Conservation (phyloP, 2,797 vertebrate species). For the Xenops minutus region DNA sequence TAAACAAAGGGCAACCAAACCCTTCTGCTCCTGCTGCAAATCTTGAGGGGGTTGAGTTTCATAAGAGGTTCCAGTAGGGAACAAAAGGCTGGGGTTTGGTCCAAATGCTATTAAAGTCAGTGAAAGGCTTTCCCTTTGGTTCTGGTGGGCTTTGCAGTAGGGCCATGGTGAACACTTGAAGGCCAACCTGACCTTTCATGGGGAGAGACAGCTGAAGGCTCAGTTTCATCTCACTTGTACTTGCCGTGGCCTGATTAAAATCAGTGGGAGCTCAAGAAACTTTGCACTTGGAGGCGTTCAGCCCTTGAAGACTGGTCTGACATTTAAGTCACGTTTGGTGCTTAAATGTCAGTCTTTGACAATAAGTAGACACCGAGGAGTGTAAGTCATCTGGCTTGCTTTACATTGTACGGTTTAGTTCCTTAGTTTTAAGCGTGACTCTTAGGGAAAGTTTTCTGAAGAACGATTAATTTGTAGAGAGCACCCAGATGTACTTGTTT, state of each 20-base stretch:
- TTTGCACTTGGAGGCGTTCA: not conserved
- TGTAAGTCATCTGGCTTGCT: constrained; percentile 2
- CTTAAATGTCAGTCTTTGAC: constrained; percentile 47
- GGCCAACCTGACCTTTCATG: constrained; percentile 34
- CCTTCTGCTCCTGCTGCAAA: not conserved
- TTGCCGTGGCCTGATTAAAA: constrained; percentile 41
- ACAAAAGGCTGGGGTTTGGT: constrained; percentile 13
- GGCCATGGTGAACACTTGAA: constrained; percentile 23
- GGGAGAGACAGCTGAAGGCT: not conserved
- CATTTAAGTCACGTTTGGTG: constrained; percentile 23
- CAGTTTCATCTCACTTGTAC: constrained; percentile 17
- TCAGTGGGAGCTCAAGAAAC: constrained; percentile 24
- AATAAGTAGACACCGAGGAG: constrained; percentile 4
- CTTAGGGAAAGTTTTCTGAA: not conserved
- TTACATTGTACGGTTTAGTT: not conserved
- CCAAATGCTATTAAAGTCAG: constrained; percentile 1
- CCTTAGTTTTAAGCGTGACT: not conserved
- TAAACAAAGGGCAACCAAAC: constrained; percentile 18
- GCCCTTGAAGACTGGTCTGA: constrained; percentile 35
- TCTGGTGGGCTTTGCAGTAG: not conserved
- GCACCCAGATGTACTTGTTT: not conserved
- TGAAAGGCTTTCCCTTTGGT: not conserved
- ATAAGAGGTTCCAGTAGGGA: not conserved
- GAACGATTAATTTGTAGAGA: not conserved
- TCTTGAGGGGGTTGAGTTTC: not conserved